Evolutionary conservation across 2,113 vertebrate species (phyloP), one percentile per base, ranked within the genome.

Genomic region (Podarcis cretensis): DNA sequence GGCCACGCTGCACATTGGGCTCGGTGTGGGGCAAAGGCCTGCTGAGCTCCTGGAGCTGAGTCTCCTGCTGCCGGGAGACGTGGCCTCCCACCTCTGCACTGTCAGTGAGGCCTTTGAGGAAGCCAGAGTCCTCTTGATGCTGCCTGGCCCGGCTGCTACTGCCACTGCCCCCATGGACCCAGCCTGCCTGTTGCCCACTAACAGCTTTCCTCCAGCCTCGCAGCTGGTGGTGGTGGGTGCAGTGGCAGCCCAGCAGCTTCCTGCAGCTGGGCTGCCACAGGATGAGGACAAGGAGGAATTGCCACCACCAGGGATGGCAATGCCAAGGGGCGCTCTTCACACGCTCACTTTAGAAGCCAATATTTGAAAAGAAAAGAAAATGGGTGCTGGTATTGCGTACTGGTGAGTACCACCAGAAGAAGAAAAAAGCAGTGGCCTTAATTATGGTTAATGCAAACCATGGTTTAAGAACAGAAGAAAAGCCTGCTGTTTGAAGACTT

Each of bases 21-120:
- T n/a, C 54, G 0, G 75, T 87, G 1, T 83, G 5, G 35, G 66
- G 48, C 21, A 65, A 89, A 40, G 89, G 90, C 4, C 69, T 37
- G 96, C 95, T 0, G 96, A 98, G 87, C 93, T 97, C 1, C 37
- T 86, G 5, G 90, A 91, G 23, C 91, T 97, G 21, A 97, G 96
- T 57, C 97, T 98, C 5, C 94, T 96, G 1, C 86, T 98, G 40
- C 97, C 98, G 0, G 96, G 97, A 1, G 98, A 98, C 66, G 97
- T 99, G 0, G 98, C 98, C 9, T 96, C 98, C 84, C 96, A 98
- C 65, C 98, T 99, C 89, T 99, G 98, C 92, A 98, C 99, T 1
- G 86, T 99, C 89, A 94, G 98, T 76, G 98, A 99, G 93, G 96
- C 98, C 0, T 99, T 99, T 90, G 98, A 99, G 96, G 99, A 99